Base-by-base conservation (phyloP, 2,797 vertebrate species). In the Sebastes diploproa region DNA sequence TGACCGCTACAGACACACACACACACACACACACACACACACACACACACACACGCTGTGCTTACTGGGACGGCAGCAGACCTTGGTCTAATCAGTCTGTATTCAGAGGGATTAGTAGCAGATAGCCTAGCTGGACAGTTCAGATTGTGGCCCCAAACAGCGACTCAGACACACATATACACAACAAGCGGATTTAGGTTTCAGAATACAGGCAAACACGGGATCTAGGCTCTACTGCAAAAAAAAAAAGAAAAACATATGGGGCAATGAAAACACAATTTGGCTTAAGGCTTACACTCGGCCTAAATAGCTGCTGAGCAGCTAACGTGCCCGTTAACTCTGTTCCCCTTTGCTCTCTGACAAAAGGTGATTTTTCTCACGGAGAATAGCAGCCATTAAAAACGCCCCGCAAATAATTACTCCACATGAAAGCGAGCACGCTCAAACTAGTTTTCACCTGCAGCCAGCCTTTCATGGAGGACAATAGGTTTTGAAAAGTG, bases 21-120 rank as follows among this genome's bases (percentile, higher is more conserved):
- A 75, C 72, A 32, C 70, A 81, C 25, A 25, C 25, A 27, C 25
- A 27, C 25, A 27, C 77, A 25, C 58, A 72, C 71, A 64, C 50
- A 34, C 64, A 55, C 56, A 60, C 56, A 72, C 77, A 75, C 72
- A 78, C 46, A 32, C 62, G 38, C 70, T 38, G 23, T 75, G 76
- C 87, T 83, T 82, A 85, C 77, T 79, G 67, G 80, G 88, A 85
- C 32, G 62, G 61, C 82, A 83, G 77, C 83, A 76, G 87, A 60
- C 89, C 84, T 90, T 79, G 88, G 74, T 73, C 90, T 93, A 91
- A 94, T 93, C 91, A 90, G 86, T 86, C 85, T 92, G 91, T 86
- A 77, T 93, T 90, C 87, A 80, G 80, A 79, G 82, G 91, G 92
- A 92, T 94, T 94, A 93, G 82, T 81, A 77, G 80, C 80, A 91